Evolutionary conservation across 2,797 vertebrate species (phyloP).

Genomic region (Scyliorhinus canicula): DNA sequence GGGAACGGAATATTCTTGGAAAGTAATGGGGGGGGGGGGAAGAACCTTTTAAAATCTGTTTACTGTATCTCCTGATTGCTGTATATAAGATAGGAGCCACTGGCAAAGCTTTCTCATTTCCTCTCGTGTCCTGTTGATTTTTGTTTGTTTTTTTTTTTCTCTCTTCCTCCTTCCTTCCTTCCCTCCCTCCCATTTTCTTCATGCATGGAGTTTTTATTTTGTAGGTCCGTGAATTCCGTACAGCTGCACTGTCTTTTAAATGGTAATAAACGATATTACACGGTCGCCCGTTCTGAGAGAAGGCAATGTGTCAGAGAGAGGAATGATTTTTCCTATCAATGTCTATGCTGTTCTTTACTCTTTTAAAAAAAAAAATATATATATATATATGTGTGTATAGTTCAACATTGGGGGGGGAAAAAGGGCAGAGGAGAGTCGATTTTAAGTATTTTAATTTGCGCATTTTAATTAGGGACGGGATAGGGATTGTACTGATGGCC

Average conservation of each 20-base stretch:
- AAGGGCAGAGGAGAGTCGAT: neutral
- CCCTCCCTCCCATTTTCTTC: neutral
- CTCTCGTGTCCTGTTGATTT: slow-evolving; percentile 27
- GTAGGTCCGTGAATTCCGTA: slow-evolving; percentile 17
- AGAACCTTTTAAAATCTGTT: slow-evolving; percentile 11
- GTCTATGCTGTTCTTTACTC: slow-evolving; percentile 12
- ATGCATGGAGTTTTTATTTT: slow-evolving; percentile 21
- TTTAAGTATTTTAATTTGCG: neutral
- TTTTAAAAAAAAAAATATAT: neutral
- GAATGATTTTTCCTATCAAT: neutral
- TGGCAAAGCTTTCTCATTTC: slow-evolving; percentile 12
- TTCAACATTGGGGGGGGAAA: neutral
- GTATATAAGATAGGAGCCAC: slow-evolving; percentile 30
- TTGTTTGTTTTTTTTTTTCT: slow-evolving; percentile 36
- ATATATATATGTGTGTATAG: slow-evolving; percentile 24
- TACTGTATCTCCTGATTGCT: slow-evolving; percentile 23
- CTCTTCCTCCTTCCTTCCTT: slow-evolving; percentile 21
- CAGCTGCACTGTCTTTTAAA: slow-evolving; percentile 25
- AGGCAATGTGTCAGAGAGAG: slow-evolving; percentile 17
- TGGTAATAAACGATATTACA: slow-evolving; percentile 20
- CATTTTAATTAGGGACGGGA: neutral
- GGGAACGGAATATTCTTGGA: slow-evolving; percentile 24
- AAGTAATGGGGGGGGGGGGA: neutral
- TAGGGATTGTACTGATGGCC: neutral
- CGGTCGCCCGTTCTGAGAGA: neutral